Percentiles rank a stretch among this genome's conserved stretches.
Evolutionary conservation across 2,888 invertebrate species (phyloP).

Genomic region (Platycheirus albimanus): DNA sequence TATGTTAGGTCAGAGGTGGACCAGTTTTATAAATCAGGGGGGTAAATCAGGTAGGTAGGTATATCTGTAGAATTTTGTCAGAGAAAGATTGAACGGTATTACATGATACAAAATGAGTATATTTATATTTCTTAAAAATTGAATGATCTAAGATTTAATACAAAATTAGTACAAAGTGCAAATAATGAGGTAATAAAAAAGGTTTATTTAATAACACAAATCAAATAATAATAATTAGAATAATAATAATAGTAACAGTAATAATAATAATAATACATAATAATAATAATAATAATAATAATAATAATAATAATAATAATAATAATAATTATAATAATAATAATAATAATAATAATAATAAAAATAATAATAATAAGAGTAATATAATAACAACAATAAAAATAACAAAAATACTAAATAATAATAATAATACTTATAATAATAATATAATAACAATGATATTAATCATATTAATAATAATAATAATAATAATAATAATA

Average conservation of each 20-base stretch:
- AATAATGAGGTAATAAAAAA: too few relatives aligned
- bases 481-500: conserved; percentile 26
- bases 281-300: conserved; percentile 15
- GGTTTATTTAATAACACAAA: too few relatives aligned
- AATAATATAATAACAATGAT: conserved; percentile 25
- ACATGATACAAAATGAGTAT: too few relatives aligned
- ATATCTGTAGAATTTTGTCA: too few relatives aligned
- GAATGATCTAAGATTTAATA: too few relatives aligned
- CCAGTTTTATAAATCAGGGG: too few relatives aligned
- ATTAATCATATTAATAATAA: conserved; percentile 21
- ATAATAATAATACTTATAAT: conserved; percentile 21
- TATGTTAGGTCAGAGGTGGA: too few relatives aligned
- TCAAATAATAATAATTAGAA: conserved; percentile 1
- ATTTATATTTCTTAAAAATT: too few relatives aligned
- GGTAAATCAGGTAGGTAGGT: too few relatives aligned
- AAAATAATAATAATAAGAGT: conserved; percentile 17
- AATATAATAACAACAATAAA: conserved; percentile 19
- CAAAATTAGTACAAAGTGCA: too few relatives aligned
- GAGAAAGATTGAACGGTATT: too few relatives aligned
- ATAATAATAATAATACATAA: conserved; percentile 14
- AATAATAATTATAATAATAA: conserved; percentile 23
- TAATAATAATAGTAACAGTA: conserved; percentile 11
- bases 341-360: conserved; percentile 25
- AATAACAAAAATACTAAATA: conserved; percentile 13
- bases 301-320: conserved; percentile 21